phyloP scores from a whole-genome alignment of 2,888 invertebrate genomes.

The Thyatira batis region DNA sequence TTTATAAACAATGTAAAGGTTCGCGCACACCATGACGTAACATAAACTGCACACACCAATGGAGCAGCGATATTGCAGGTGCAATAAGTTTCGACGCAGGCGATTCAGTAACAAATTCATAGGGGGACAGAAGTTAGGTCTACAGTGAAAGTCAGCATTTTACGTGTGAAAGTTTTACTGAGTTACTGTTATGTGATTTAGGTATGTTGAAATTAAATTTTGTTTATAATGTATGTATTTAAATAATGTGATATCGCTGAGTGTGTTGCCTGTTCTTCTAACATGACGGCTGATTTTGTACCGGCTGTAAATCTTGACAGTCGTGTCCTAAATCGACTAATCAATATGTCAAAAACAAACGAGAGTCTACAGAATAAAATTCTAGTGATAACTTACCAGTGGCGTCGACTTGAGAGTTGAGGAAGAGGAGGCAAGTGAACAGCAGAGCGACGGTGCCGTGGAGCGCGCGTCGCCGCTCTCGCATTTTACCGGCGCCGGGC shows the following conservation, averaged over 20 bases:
- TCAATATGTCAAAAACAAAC: constrained; percentile 33
- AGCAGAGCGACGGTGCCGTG: constrained; percentile 75
- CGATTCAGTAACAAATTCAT: neutral
- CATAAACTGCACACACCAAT: neutral
- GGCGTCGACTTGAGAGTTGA: constrained; percentile 72
- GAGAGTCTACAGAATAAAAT: constrained; percentile 39
- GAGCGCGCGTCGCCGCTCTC: constrained; percentile 75
- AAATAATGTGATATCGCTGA: too few relatives aligned
- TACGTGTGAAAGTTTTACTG: neutral
- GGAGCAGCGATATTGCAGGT: neutral
- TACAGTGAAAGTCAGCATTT: neutral
- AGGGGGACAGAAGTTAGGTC: neutral
- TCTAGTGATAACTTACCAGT: constrained; percentile 60
- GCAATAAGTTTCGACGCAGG: neutral
- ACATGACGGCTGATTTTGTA: too few relatives aligned
- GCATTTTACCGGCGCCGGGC: constrained; percentile 80
- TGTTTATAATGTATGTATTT: too few relatives aligned
- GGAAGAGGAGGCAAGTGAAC: constrained; percentile 73
- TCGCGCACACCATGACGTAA: neutral
- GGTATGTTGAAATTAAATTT: too few relatives aligned
- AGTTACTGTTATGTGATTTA: neutral
- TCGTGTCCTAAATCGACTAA: neutral
- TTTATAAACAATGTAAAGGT: neutral
- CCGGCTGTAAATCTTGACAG: too few relatives aligned
- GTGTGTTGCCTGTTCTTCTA: too few relatives aligned